Percentiles rank a stretch among this genome's conserved stretches.
Conservation (phyloP, 1,140 invertebrate species). For the Stenopsyche tienmushanensis region DNA sequence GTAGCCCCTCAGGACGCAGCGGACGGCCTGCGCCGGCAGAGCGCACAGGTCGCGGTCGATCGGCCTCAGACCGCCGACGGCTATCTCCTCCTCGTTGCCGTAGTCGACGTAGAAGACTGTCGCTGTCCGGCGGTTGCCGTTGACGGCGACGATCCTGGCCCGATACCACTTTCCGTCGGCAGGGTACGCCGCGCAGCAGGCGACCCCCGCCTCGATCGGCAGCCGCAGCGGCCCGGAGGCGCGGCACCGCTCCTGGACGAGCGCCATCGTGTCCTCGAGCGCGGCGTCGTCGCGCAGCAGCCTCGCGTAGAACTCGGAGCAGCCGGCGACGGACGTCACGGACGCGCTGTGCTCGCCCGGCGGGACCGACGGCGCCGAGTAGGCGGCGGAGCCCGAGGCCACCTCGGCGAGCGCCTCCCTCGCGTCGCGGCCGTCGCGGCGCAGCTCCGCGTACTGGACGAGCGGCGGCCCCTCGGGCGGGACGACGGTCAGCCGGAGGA, state of each 20-base stretch:
- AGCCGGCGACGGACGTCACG: conserved; percentile 70
- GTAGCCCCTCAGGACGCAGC: conserved; percentile 63
- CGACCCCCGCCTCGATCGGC: conserved; percentile 58
- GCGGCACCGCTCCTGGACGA: conserved; percentile 53
- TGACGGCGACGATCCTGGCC: conserved; percentile 59
- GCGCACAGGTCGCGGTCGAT: conserved; percentile 66
- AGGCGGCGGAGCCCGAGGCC: conserved; percentile 57
- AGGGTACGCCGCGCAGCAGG: conserved; percentile 73
- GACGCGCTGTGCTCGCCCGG: conserved; percentile 56
- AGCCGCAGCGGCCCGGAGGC: conserved; percentile 49
- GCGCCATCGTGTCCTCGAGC: conserved; percentile 58
- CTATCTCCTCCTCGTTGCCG: conserved; percentile 72
- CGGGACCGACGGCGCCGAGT: conserved; percentile 51
- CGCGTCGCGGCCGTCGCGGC: conserved; percentile 59
- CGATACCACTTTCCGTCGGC: conserved; percentile 73
- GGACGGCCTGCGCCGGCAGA: conserved; percentile 71
- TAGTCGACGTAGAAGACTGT: conserved; percentile 75
- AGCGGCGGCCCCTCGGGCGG: conserved; percentile 65
- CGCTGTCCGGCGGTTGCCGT: conserved; percentile 51
- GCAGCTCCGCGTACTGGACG: conserved; percentile 71
- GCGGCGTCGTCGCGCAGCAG: conserved; percentile 59
- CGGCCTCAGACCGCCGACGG: conserved; percentile 57
- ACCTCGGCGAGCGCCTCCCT: conserved; percentile 57
- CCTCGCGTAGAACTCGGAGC: conserved; percentile 71
- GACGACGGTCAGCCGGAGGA: conserved; percentile 63